Evolutionary conservation across 1,140 invertebrate genomes (phyloP).

Genomic region (Eurosta solidaginis): DNA sequence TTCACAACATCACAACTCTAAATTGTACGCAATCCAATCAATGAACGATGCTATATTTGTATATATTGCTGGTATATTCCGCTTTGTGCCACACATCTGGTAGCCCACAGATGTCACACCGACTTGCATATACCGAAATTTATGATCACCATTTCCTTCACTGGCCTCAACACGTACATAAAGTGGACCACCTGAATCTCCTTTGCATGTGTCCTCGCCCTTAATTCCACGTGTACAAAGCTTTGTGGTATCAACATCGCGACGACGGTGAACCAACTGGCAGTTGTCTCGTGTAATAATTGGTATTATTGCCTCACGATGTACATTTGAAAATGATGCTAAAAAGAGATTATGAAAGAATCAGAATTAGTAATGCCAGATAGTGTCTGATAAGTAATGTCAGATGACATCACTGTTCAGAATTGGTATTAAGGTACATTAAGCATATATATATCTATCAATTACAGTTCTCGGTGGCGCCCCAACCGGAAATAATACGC

Average conservation of each 20-base stretch:
- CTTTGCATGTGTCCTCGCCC: background rate
- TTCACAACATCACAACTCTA: slow-evolving; percentile 9
- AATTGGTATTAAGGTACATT: too few relatives aligned
- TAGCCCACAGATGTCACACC: background rate
- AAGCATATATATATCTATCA: background rate
- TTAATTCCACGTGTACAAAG: background rate
- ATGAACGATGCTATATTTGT: background rate
- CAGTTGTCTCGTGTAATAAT: background rate
- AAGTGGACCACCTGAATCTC: slow-evolving; percentile 12
- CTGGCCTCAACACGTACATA: background rate
- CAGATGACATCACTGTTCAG: too few relatives aligned
- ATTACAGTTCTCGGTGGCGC: slow-evolving; percentile 10
- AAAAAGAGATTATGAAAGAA: background rate
- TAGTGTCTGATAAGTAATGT: too few relatives aligned
- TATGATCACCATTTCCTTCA: background rate
- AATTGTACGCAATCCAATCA: background rate
- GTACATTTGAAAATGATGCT: background rate
- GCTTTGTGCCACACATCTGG: background rate
- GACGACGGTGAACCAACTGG: background rate
- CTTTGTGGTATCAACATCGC: background rate
- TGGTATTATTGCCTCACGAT: background rate
- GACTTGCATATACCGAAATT: background rate
- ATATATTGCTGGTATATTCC: background rate
- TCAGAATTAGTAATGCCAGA: background rate
- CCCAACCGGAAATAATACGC: slow-evolving; percentile 10